phyloP scores from a whole-genome alignment of 2,888 invertebrate genomes.

The Leptinotarsa haldemani region DNA sequence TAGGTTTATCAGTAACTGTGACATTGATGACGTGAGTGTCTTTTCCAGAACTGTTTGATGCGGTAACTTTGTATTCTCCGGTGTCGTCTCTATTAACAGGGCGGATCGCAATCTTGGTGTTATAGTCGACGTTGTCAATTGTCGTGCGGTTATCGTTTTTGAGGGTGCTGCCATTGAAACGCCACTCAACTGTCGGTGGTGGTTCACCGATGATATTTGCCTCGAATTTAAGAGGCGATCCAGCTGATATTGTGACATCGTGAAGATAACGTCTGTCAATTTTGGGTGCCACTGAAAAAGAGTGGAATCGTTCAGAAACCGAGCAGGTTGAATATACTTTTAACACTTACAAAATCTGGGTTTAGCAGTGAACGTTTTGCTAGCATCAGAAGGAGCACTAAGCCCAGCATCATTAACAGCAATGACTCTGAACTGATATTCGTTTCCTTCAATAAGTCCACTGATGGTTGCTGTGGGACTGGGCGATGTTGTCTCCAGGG shows the following conservation, averaged over 20 bases:
- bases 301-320: not conserved
- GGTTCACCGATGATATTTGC: conserved; percentile 96
- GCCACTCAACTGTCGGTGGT: conserved; percentile 93
- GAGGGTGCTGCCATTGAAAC: conserved; percentile 84
- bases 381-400: conserved; percentile 90
- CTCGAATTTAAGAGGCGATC: conserved; percentile 92
- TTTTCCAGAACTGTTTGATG: conserved; percentile 88
- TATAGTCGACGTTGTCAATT: conserved; percentile 88
- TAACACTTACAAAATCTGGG: conserved; percentile 78
- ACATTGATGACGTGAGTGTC: conserved; percentile 86
- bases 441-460: conserved; percentile 93
- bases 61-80: conserved; percentile 88
- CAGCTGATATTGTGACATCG: conserved; percentile 90
- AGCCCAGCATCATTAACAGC: conserved; percentile 96
- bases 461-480: conserved; percentile 84
- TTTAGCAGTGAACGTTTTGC: conserved; percentile 87
- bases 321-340: not conserved
- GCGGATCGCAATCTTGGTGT: conserved; percentile 85
- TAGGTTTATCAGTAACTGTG: conserved; percentile 88
- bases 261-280: conserved; percentile 94
- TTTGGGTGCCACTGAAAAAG: conserved; percentile 85
- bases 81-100: conserved; percentile 85
- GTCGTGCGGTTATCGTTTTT: conserved; percentile 75
- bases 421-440: conserved; percentile 95
- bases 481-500: conserved; percentile 82